Conservation (phyloP, 2,113 vertebrate species). For the Laterallus jamaicensis region DNA sequence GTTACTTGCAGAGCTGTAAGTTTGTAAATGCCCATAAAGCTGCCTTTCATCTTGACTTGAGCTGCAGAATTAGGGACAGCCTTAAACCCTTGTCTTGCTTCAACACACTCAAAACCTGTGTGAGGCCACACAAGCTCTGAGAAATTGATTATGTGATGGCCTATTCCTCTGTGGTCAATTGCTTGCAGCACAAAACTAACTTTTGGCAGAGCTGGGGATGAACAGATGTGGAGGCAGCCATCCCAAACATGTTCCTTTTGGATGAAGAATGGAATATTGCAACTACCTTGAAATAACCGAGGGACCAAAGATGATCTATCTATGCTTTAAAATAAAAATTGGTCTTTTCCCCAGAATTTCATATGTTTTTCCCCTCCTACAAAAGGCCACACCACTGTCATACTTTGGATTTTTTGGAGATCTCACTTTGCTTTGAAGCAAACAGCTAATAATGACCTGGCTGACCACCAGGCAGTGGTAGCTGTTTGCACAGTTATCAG, state of each 20-base stretch:
- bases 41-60: conserved; percentile 25
- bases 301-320: not conserved
- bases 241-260: not conserved
- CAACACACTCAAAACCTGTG: conserved; percentile 35
- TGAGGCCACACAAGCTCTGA: conserved; percentile 22
- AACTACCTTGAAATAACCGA: not conserved
- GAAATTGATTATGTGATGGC: conserved; percentile 46
- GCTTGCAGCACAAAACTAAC: conserved; percentile 5
- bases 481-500: not conserved
- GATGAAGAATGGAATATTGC: not conserved
- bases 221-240: not conserved
- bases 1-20: not conserved
- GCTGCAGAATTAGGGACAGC: conserved; percentile 46
- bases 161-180: conserved; percentile 10
- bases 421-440: not conserved
- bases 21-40: conserved; percentile 28
- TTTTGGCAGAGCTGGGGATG: not conserved
- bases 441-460: not conserved
- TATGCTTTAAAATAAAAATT: not conserved
- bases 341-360: not conserved
- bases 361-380: not conserved
- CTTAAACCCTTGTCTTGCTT: conserved; percentile 38
- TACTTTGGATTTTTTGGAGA: not conserved
- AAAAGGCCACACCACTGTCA: not conserved
- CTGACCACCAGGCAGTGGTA: not conserved